Conservation (phyloP, 2,113 vertebrate genomes). For the Reinhardtius hippoglossoides region DNA sequence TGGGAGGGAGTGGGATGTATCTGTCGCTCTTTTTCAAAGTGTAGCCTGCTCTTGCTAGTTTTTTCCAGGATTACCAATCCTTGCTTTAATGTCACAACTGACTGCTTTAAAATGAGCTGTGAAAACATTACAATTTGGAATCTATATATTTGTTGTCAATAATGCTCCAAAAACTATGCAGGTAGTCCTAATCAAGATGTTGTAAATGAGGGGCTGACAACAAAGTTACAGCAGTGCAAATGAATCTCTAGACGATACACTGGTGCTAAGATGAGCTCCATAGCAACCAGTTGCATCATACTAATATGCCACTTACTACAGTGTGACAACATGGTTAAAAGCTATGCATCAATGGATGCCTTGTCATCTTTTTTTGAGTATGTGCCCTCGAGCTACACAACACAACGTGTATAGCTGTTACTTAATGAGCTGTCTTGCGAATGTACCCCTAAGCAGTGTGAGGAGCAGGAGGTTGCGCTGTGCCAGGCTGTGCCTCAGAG, state of each 20-base stretch:
- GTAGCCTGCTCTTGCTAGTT: too few relatives aligned
- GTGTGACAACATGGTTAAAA: constrained; percentile 62
- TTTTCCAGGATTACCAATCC: too few relatives aligned
- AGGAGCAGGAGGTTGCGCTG: constrained; percentile 85
- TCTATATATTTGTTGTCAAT: too few relatives aligned
- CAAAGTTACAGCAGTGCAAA: neutral
- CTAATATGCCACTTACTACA: constrained; percentile 52
- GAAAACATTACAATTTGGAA: too few relatives aligned
- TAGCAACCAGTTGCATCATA: constrained; percentile 64
- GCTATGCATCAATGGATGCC: constrained; percentile 46
- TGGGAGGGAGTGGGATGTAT: too few relatives aligned
- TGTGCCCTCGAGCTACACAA: constrained; percentile 41
- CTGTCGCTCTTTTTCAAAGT: too few relatives aligned
- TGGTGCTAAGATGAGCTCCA: constrained; percentile 18
- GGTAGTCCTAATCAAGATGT: neutral
- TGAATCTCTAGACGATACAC: neutral
- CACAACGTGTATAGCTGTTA: constrained; percentile 43
- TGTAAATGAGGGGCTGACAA: neutral
- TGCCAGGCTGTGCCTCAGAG: constrained; percentile 85
- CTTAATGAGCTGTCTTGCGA: constrained; percentile 73
- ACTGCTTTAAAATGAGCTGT: neutral
- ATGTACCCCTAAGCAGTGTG: constrained; percentile 88
- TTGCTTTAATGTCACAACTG: too few relatives aligned
- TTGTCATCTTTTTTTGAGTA: constrained; percentile 46
- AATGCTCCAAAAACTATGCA: neutral